A percentile compares a stretch with the other conserved stretches of the same genome.
Evolutionary conservation across 2,888 invertebrate species (phyloP).

Genomic region (Amphiduros pacificus): DNA sequence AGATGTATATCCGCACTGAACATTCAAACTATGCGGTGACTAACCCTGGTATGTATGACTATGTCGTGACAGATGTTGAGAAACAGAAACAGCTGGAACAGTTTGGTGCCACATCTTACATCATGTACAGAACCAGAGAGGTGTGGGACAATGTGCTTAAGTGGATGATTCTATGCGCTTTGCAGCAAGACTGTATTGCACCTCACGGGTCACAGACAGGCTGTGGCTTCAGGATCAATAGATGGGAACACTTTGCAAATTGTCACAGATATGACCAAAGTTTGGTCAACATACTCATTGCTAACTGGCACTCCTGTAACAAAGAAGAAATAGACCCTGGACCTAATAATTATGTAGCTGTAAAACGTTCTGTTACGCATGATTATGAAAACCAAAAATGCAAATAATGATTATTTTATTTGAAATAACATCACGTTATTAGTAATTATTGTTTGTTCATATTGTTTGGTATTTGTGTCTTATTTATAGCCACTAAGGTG

Average conservation of each 20-base stretch:
- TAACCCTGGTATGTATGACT: constrained; percentile 50
- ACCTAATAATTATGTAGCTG: no score
- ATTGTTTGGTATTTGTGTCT: no score
- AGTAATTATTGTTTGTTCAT: no score
- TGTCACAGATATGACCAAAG: constrained; percentile 59
- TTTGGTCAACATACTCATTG: constrained; percentile 56
- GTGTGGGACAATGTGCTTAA: constrained; percentile 46
- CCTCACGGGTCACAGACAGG: constrained; percentile 38
- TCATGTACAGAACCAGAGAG: constrained; percentile 50
- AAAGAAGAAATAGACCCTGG: no score
- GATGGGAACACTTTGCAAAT: constrained; percentile 33
- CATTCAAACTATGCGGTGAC: constrained; percentile 42
- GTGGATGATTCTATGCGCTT: constrained; percentile 51
- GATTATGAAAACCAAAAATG: no score
- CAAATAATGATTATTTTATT: no score
- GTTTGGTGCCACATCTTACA: constrained; percentile 37
- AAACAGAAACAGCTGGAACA: constrained; percentile 41
- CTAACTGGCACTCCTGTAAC: no score
- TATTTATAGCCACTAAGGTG: no score
- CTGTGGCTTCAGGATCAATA: constrained; percentile 36
- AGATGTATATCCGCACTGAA: constrained; percentile 14
- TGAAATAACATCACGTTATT: no score
- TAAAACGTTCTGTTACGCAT: no score
- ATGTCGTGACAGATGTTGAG: constrained; percentile 43
- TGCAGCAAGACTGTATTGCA: constrained; percentile 52